Evolutionary conservation across 2,888 invertebrate genomes (phyloP).

Genomic region (Scotopteryx bipunctaria): DNA sequence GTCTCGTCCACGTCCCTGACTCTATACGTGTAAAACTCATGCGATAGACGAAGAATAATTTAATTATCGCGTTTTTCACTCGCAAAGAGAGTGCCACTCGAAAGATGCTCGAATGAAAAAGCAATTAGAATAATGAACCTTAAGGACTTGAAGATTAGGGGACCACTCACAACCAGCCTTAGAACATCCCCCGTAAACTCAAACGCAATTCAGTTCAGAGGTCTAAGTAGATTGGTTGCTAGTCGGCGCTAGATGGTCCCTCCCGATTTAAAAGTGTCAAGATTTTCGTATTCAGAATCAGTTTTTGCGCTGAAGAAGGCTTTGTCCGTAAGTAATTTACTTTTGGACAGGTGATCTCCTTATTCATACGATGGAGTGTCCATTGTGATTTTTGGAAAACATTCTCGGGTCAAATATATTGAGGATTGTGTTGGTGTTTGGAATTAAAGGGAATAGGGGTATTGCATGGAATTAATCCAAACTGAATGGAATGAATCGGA

Average conservation of each 20-base stretch:
- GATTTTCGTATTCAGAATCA: constrained; percentile 65
- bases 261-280: constrained; percentile 50
- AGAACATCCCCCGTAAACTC: constrained; percentile 30
- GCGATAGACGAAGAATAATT: constrained; percentile 65
- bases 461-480: constrained; percentile 9
- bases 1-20: constrained; percentile 4
- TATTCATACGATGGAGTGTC: constrained; percentile 30
- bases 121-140: constrained; percentile 73
- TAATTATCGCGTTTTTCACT: constrained; percentile 72
- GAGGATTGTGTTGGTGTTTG: constrained; percentile 18
- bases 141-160: constrained; percentile 56
- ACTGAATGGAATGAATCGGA: no score
- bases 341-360: constrained; percentile 46
- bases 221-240: constrained; percentile 30
- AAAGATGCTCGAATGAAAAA: constrained; percentile 68
- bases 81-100: constrained; percentile 67
- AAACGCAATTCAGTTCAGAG: not conserved
- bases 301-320: constrained; percentile 64
- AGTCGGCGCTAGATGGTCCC: constrained; percentile 30
- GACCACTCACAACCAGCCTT: constrained; percentile 36
- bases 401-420: constrained; percentile 12
- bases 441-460: not conserved
- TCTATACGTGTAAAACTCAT: constrained; percentile 22
- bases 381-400: constrained; percentile 28
- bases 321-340: constrained; percentile 54